phyloP scores from a whole-genome alignment of 2,113 vertebrate genomes.

The Geothlypis trichas region DNA sequence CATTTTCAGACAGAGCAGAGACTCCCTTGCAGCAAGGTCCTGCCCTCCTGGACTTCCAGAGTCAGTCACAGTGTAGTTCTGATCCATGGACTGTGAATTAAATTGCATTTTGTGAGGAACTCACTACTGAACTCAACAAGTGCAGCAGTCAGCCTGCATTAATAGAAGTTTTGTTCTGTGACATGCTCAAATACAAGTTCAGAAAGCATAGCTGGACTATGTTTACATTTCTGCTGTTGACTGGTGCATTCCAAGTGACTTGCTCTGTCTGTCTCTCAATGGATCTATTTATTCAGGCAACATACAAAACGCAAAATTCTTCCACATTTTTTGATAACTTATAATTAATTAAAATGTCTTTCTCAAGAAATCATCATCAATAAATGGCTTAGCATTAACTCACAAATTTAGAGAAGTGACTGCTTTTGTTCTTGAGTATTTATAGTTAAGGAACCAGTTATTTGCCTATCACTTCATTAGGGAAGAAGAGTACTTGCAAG shows the following conservation, averaged over 20 bases:
- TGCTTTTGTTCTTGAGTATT: not conserved
- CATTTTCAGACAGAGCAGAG: not conserved
- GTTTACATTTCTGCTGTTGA: slow-evolving; percentile 14
- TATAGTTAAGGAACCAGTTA: not conserved
- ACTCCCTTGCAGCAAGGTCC: not conserved
- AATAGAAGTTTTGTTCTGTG: not conserved
- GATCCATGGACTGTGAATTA: not conserved
- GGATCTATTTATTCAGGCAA: not conserved
- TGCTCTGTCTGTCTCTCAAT: not conserved
- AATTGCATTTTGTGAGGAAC: not conserved
- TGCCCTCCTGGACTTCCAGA: not conserved
- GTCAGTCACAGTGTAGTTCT: not conserved
- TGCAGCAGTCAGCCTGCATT: not conserved
- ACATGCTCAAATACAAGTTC: not conserved
- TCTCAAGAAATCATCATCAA: not conserved
- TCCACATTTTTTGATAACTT: not conserved
- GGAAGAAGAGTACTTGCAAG: not conserved
- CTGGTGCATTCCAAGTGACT: not conserved
- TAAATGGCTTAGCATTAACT: not conserved
- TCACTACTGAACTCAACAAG: not conserved
- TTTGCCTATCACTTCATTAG: not conserved
- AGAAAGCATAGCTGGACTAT: not conserved
- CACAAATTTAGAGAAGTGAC: not conserved
- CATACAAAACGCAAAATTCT: not conserved
- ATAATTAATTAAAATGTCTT: not conserved